phyloP scores from a whole-genome alignment of 2,113 vertebrate species.

The Brevimyrus niger region DNA sequence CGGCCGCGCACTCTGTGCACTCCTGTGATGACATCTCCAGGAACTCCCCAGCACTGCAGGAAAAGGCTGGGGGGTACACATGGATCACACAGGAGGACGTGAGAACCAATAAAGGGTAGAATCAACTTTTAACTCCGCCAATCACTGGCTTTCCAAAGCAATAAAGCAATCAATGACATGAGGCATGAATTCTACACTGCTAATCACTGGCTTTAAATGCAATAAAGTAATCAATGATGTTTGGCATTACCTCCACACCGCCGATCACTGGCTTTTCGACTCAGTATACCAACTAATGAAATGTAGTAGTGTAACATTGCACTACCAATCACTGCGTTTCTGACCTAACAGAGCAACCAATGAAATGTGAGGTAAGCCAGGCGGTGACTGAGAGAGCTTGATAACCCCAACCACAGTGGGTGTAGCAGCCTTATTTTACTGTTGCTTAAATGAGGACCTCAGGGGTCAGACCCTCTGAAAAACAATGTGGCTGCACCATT shows the following conservation, averaged over 20 bases:
- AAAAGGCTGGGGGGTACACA: constrained; percentile 70
- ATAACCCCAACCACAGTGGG: background rate
- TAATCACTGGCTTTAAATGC: background rate
- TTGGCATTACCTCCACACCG: background rate
- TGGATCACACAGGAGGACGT: background rate
- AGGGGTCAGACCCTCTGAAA: background rate
- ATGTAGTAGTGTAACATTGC: background rate
- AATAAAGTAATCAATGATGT: background rate
- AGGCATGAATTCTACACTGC: background rate
- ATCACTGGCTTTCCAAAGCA: background rate
- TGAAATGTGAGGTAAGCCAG: background rate
- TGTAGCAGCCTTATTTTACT: background rate
- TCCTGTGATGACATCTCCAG: constrained; percentile 92
- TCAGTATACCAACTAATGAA: background rate
- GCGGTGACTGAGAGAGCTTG: background rate
- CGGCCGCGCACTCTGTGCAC: constrained; percentile 82
- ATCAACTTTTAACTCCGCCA: background rate
- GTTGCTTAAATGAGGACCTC: background rate
- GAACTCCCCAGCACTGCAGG: constrained; percentile 86
- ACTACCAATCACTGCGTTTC: background rate
- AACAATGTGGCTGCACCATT: background rate
- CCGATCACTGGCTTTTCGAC: background rate
- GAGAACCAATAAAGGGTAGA: background rate
- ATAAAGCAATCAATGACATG: background rate
- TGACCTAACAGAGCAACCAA: background rate